Evolutionary conservation across 2,797 vertebrate genomes (phyloP), one percentile per base, ranked within the genome.

Genomic region (Pangasius sanitwongsei): DNA sequence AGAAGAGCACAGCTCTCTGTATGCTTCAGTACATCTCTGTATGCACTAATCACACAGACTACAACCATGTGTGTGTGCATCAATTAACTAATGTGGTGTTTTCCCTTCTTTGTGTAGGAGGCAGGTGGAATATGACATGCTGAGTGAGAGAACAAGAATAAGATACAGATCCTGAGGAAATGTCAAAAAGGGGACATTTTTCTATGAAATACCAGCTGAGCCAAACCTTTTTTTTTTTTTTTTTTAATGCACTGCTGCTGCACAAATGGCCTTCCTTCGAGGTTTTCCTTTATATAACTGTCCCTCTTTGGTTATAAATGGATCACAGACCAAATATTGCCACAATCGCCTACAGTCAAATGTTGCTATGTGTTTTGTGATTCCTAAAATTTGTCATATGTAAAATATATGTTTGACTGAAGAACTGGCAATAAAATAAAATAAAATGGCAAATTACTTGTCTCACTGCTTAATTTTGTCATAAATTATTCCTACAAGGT

Each of bases 321-420:
- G 15, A 67, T 50, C 61, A n/a, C 41, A 65, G 82, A 48, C 41
- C 12, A 48, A 65, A 65, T 83, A 31, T 83, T 65, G 25, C 15
- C 6, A 69, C 18, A 48, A 13, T 16, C 80, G 61, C n/a, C 8
- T 83, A 63, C 67, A 72, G 87, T 31, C 74, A 88, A 31, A 74
- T 83, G 37, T 63, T 65, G 2, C 41, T 78, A 15, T 88, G 72
- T 9, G 23, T 77, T 67, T 55, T 78, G 31, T 69, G 16, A 88
- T 63, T 85, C 44, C 44, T 41, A 34, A 85, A 16, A 48, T 83
- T 44, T 84, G 55, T 63, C 44, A 53, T 48, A 70, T 82, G 23
- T 44, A 41, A 82, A 87, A 53, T 59, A 20, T 77, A 67, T 67
- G 65, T 88, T 65, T 83, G 44, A 55, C 82, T 69, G 23, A 87